Evolutionary conservation across 92 coral and sea anemone genomes (phyloP).

Genomic region (Plumapathes pennacea): DNA sequence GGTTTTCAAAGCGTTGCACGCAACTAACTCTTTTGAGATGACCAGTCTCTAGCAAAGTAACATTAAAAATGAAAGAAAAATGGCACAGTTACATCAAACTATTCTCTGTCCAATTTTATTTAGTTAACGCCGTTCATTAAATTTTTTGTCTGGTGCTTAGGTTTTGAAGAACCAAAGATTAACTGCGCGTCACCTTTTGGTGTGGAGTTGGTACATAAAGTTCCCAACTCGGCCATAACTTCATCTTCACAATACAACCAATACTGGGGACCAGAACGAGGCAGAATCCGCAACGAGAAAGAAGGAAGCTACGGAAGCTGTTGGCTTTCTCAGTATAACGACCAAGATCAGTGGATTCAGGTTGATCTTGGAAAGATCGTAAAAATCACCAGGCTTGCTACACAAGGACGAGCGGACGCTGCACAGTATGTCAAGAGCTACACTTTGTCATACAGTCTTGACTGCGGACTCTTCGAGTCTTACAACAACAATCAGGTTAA

Average conservation of each 20-base stretch:
- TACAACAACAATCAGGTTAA: slow-evolving; percentile 22
- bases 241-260: slow-evolving; percentile 11
- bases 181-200: slow-evolving; percentile 11
- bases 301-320: slow-evolving; percentile 19
- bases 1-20: no score
- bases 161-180: slow-evolving; percentile 3
- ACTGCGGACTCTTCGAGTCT: slow-evolving; percentile 3
- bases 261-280: slow-evolving; percentile 8
- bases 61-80: no score
- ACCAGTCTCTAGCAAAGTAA: no score
- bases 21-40: no score
- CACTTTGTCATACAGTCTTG: slow-evolving; percentile 8
- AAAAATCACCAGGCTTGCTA: slow-evolving; percentile 18
- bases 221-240: slow-evolving; percentile 9
- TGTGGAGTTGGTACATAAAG: slow-evolving; percentile 6
- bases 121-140: no score
- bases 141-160: no score
- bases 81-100: no score
- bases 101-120: no score
- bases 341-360: slow-evolving; percentile 10
- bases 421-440: slow-evolving; percentile 12
- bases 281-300: slow-evolving; percentile 4
- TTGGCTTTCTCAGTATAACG: slow-evolving; percentile 9
- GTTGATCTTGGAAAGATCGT: slow-evolving; percentile 11
- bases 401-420: slow-evolving; percentile 26